phyloP scores from a whole-genome alignment of 2,113 vertebrate species.

The Papio anubis region DNA sequence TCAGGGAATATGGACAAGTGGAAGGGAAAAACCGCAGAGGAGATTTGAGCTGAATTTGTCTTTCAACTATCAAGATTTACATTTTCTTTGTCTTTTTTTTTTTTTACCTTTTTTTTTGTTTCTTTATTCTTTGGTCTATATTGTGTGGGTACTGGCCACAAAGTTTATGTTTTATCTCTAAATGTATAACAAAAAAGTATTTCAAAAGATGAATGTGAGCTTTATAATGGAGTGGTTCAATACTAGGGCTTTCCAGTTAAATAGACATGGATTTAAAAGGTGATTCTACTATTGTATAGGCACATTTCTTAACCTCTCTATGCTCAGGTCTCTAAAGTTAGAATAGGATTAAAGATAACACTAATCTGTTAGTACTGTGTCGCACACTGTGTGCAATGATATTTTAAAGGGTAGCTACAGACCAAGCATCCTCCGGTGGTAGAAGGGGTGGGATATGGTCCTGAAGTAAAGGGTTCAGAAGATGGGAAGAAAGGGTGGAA shows the following conservation, averaged over 20 bases:
- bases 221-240: not conserved
- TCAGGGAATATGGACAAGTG: not conserved
- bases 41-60: not conserved
- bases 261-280: not conserved
- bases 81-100: not conserved
- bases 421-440: too few relatives aligned
- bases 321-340: not conserved
- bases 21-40: not conserved
- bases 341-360: not conserved
- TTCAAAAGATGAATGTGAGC: not conserved
- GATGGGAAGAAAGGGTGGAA: fast-evolving
- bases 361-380: not conserved
- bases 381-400: not conserved
- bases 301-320: not conserved
- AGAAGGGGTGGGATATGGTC: not conserved
- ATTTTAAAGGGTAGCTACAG: not conserved
- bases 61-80: not conserved
- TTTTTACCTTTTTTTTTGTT: not conserved
- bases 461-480: not conserved
- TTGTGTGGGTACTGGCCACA: not conserved
- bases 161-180: not conserved
- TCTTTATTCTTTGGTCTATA: not conserved
- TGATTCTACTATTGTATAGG: not conserved
- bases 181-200: not conserved
- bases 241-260: not conserved